These are phyloP conservation scores for Drosophila pegasa DNA, from an alignment of 2,888 invertebrate genomes.

Conservation along the genomic window DNA sequence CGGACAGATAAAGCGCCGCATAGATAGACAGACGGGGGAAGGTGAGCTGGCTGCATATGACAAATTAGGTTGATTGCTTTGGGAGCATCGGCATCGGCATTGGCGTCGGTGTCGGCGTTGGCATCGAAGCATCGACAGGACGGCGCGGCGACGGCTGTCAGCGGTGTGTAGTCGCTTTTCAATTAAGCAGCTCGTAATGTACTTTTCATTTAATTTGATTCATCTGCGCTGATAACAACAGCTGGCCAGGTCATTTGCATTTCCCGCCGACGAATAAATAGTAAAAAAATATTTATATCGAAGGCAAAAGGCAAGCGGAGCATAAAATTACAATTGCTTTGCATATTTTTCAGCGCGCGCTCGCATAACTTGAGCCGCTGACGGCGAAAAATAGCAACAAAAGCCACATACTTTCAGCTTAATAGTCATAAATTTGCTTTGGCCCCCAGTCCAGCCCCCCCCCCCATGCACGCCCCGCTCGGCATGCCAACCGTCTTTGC, in stretches of 20 bases:
- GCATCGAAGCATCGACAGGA: slow-evolving; percentile 34
- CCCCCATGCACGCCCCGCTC: background rate
- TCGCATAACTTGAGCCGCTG: slow-evolving; percentile 67
- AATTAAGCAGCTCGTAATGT: slow-evolving; percentile 62
- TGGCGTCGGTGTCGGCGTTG: slow-evolving; percentile 27
- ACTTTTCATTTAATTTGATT: slow-evolving; percentile 74
- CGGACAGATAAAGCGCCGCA: slow-evolving; percentile 8
- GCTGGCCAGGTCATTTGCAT: slow-evolving; percentile 56
- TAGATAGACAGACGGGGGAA: background rate
- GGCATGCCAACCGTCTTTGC: slow-evolving; percentile 46
- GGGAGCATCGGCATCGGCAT: slow-evolving; percentile 50
- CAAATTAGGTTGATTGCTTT: slow-evolving; percentile 80
- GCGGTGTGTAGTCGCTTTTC: slow-evolving; percentile 45
- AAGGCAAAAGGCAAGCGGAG: slow-evolving; percentile 37
- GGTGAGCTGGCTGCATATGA: slow-evolving; percentile 64
- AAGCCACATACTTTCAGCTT: slow-evolving; percentile 79
- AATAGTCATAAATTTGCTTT: slow-evolving; percentile 78
- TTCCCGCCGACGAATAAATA: slow-evolving; percentile 13
- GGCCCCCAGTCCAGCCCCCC: slow-evolving; percentile 27
- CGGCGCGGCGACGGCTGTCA: slow-evolving; percentile 22
- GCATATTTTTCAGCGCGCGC: slow-evolving; percentile 78
- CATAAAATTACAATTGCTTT: slow-evolving; percentile 76
- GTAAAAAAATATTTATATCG: background rate
- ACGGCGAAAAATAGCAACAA: slow-evolving; percentile 66
- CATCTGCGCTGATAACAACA: slow-evolving; percentile 68